Conservation (phyloP, 2,888 invertebrate species). For the Heteropelma amictum region DNA sequence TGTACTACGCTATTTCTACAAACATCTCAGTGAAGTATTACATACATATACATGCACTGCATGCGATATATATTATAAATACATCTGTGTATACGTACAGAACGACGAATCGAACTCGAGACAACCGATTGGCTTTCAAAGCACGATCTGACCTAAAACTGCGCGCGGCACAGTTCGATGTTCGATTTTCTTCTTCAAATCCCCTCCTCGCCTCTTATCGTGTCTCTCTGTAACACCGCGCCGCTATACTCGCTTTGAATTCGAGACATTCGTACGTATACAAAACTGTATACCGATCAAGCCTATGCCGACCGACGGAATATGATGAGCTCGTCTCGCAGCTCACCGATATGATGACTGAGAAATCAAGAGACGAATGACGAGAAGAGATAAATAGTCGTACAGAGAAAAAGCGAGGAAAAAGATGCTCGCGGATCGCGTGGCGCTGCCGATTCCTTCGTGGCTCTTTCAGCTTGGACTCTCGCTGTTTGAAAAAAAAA, state of each 20-base stretch:
- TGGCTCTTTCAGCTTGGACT: slow-evolving; percentile 30
- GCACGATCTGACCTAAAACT: slow-evolving; percentile 77
- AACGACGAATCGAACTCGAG: slow-evolving; percentile 62
- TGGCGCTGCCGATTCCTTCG: slow-evolving; percentile 36
- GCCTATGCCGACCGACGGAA: slow-evolving; percentile 25
- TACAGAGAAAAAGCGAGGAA: slow-evolving; percentile 11
- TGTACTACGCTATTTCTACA: slow-evolving; percentile 30
- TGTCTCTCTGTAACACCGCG: slow-evolving; percentile 41
- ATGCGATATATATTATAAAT: slow-evolving; percentile 3
- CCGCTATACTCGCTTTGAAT: slow-evolving; percentile 22
- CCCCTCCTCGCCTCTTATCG: slow-evolving; percentile 51
- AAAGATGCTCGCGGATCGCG: slow-evolving; percentile 13
- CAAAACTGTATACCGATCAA: slow-evolving; percentile 10
- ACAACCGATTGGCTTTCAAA: slow-evolving; percentile 73
- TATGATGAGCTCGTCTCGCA: slow-evolving; percentile 29
- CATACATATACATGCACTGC: slow-evolving; percentile 11
- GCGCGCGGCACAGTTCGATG: slow-evolving; percentile 64
- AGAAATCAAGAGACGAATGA: slow-evolving; percentile 12
- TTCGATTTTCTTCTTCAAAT: slow-evolving; percentile 61
- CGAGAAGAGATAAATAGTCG: neutral
- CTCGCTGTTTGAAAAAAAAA: slow-evolving; percentile 9
- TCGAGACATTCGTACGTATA: slow-evolving; percentile 39
- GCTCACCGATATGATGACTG: slow-evolving; percentile 24
- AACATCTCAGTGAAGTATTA: slow-evolving; percentile 15
- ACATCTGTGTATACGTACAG: slow-evolving; percentile 23